Base-by-base conservation (phyloP, 2,888 invertebrate genomes). In the Xestia ashworthii region DNA sequence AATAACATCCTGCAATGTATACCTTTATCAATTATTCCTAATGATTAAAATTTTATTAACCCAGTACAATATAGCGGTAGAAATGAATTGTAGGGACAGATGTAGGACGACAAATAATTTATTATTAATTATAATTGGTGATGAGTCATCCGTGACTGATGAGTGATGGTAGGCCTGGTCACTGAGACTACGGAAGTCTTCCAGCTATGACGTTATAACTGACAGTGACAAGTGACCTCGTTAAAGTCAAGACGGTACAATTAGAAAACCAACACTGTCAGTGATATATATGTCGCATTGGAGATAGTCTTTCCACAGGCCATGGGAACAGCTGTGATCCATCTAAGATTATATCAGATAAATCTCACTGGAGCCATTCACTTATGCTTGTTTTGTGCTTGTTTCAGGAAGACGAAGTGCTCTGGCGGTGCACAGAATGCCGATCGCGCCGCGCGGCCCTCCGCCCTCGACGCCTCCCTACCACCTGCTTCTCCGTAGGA, bases 381-480 rank as follows among this genome's bases (percentile, higher is more conserved):
- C 25, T 81, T 5, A 87, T 70, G 48, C 71, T 19, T 74, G 16
- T 8, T 74, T 71, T 86, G 58, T 81, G 12, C 75, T 95, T 95
- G 94, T 96, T 96, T 22, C 95, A 96, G 96, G 95, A 92, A 92
- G 90, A 92, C 92, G 92, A 91, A 91, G 95, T 91, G 93, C 92
- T 89, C 82, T 88, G 91, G 90, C 91, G 93, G 92, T 91, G 90
- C 94, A 94, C 96, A 96, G 95, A 94, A 96, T 96, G 96, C 96
- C 95, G 95, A 94, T 94, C 97, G 97, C 95, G 94, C 96, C 96
- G 96, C 96, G 96, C 94, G 97, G 94, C 93, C 96, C 95, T 94
- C 97, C 97, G 93, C 96, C 94, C 95, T 91, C 92, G 82, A 93
- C 96, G 93, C 95, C 95, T 93, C 94, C 95, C 90, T 95, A 94